Evolutionary conservation across 1,140 invertebrate species (phyloP).

Genomic region (Condylostylus longicornis): DNA sequence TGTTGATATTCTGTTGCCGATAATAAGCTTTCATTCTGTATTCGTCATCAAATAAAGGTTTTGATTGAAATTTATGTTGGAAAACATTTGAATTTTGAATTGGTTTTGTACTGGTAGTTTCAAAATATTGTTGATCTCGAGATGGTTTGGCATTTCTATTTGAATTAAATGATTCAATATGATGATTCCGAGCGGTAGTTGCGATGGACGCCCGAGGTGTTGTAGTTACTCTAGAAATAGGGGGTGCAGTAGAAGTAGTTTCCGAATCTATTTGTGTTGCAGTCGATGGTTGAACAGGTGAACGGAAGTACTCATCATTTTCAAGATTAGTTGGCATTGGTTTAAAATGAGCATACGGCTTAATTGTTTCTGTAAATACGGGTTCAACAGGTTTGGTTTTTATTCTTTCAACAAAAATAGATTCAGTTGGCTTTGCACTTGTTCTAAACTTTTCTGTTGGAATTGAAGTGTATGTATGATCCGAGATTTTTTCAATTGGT

Average conservation of each 20-base stretch:
- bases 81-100: slow-evolving; percentile 14
- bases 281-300: slow-evolving; percentile 10
- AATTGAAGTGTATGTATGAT: no score
- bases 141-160: slow-evolving; percentile 13
- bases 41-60: slow-evolving; percentile 15
- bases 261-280: slow-evolving; percentile 2
- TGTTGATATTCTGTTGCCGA: slow-evolving; percentile 29
- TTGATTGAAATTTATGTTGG: slow-evolving; percentile 9
- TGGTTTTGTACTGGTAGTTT: not conserved
- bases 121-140: no score
- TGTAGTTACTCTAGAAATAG: slow-evolving; percentile 16
- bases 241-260: slow-evolving; percentile 8
- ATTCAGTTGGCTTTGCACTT: slow-evolving; percentile 9
- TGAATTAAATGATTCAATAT: slow-evolving; percentile 13
- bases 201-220: slow-evolving; percentile 18
- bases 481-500: no score
- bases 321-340: slow-evolving; percentile 18
- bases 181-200: slow-evolving; percentile 13
- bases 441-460: slow-evolving; percentile 19
- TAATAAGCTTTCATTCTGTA: slow-evolving; percentile 29
- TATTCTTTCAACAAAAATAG: not conserved
- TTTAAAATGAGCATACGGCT: slow-evolving; percentile 21
- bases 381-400: no score
- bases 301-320: slow-evolving; percentile 22
- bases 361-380: slow-evolving; percentile 3